phyloP scores from a whole-genome alignment of 2,797 vertebrate species.

The Pterois miles region DNA sequence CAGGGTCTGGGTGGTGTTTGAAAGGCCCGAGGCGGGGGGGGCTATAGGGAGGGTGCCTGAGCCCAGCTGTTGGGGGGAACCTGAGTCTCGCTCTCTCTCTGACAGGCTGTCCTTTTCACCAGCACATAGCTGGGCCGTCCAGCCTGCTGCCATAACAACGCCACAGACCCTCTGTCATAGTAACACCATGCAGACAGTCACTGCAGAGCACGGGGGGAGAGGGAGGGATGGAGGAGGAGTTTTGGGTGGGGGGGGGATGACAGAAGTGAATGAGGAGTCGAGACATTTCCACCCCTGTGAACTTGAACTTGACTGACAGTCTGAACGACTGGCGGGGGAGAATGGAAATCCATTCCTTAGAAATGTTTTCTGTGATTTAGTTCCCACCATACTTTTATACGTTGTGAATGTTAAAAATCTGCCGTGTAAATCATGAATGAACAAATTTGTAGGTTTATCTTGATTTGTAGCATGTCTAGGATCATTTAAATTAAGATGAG shows the following conservation, averaged over 20 bases:
- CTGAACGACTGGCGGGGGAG: slow-evolving; percentile 53
- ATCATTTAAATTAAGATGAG: neutral
- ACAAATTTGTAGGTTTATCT: neutral
- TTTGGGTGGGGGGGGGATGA: slow-evolving; percentile 34
- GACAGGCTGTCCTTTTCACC: slow-evolving; percentile 94
- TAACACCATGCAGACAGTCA: slow-evolving; percentile 62
- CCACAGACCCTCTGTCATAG: slow-evolving; percentile 81
- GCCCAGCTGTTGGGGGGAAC: slow-evolving; percentile 90
- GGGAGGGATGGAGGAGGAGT: neutral
- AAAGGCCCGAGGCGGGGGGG: slow-evolving; percentile 46
- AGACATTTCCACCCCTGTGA: slow-evolving; percentile 78
- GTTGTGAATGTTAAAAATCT: neutral
- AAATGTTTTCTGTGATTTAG: slow-evolving; percentile 3
- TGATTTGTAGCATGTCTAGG: neutral
- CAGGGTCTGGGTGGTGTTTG: slow-evolving; percentile 92
- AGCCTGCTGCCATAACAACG: slow-evolving; percentile 96
- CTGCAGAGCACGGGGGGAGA: slow-evolving; percentile 17
- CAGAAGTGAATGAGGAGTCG: slow-evolving; percentile 74
- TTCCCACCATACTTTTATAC: neutral
- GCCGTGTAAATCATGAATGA: neutral
- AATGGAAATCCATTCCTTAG: slow-evolving; percentile 57
- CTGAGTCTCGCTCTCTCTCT: slow-evolving; percentile 85
- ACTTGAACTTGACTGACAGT: slow-evolving; percentile 87
- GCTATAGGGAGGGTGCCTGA: slow-evolving; percentile 66
- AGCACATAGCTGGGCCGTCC: slow-evolving; percentile 88